Percentiles rank a stretch among this genome's conserved stretches.
Evolutionary conservation across 2,797 vertebrate species (phyloP).

Genomic region (Falco rusticolus): DNA sequence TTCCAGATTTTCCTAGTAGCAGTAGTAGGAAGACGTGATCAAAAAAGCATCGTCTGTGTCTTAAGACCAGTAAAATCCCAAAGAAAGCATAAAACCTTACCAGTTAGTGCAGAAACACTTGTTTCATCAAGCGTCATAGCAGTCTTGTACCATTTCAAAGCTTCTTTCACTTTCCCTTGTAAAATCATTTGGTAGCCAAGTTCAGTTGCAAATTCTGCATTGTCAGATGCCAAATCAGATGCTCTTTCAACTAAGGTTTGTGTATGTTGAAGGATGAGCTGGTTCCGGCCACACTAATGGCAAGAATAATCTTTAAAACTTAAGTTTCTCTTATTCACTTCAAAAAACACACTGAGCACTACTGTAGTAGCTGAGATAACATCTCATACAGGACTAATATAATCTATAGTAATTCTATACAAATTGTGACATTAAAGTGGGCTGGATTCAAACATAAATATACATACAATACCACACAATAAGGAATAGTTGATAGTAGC

Average conservation of each 20-base stretch:
- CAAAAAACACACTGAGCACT: neutral
- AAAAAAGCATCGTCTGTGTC: neutral
- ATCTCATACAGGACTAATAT: neutral
- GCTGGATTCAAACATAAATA: neutral
- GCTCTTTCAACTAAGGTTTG: slow-evolving; percentile 89
- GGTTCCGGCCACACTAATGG: slow-evolving; percentile 89
- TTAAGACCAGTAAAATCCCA: neutral
- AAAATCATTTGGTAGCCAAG: slow-evolving; percentile 93
- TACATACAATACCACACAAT: neutral
- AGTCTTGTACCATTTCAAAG: slow-evolving; percentile 90
- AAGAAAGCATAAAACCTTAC: slow-evolving; percentile 70
- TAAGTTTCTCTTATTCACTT: neutral
- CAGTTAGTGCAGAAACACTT: slow-evolving; percentile 87
- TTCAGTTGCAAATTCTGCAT: slow-evolving; percentile 91
- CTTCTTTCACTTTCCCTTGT: slow-evolving; percentile 88
- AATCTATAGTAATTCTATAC: neutral
- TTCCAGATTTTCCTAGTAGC: neutral
- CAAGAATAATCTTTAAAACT: slow-evolving; percentile 3
- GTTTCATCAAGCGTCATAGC: slow-evolving; percentile 92
- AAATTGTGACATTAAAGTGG: neutral
- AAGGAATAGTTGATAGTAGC: neutral
- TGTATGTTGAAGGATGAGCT: slow-evolving; percentile 88
- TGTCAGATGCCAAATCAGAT: slow-evolving; percentile 78
- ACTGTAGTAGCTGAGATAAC: neutral
- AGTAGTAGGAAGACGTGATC: neutral